Evolutionary conservation across 1,140 invertebrate genomes (phyloP), one percentile per base, ranked within the genome.

Genomic region (Battus philenor): DNA sequence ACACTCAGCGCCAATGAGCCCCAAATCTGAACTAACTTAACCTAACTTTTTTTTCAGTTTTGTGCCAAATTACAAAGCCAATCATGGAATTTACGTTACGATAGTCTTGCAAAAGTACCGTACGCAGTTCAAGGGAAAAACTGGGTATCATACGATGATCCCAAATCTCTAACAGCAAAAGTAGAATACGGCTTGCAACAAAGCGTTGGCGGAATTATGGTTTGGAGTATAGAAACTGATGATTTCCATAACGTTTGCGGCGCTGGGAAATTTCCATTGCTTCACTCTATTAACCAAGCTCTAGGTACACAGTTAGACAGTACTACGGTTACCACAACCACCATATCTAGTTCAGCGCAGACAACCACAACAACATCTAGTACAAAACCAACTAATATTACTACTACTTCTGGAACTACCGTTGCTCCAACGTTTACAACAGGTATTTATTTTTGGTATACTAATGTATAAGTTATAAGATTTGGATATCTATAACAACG

Each of bases 111-210:
- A 1, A 60, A 67, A 46, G 88, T 89, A 0, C 92, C 92, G 0
- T 94, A 93, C 53, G 88, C 91, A 4, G 88, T 89, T 31, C 86
- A 82, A 13, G 87, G 75, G 0, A 79, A 84, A 3, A 90, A 93
- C 59, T 96, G 94, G 94, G 85, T 95, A 18, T 91, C 92, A 6
- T 95, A 90, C 52, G 94, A 96, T 46, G 87, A 94, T 52, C 12
- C 59, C 58, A 64, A 52, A 24, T 91, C 90, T 3, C 54, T 91
- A 4, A 59, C 39, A 0, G 53, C 80, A 2, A 91, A 93, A 75
- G 74, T 71, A 0, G 48, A 90, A 16, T 92, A 87, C 47, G 87
- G 88, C 1, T 77, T 88, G 18, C 44, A 62, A 0, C 57, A 76
- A 2, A 84, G 81, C 30, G 74, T 94, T 1, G 90, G 84, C 32